A percentile compares a stretch with the other conserved stretches of the same genome.
Evolutionary conservation across 2,888 invertebrate species (phyloP).

Genomic region (Patella depressa): DNA sequence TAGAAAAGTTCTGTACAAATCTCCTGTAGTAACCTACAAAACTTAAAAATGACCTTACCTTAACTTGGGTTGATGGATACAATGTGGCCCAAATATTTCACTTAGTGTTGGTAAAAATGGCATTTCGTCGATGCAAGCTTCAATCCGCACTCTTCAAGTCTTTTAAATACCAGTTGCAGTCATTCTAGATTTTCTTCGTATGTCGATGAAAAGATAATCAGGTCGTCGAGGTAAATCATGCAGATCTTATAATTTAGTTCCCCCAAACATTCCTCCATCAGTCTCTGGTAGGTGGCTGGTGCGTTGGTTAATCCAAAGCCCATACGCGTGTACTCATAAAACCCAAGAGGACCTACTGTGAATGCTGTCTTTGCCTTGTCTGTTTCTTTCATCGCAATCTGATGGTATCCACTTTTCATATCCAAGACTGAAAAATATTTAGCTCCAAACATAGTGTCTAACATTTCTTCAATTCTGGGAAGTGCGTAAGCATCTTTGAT

Average conservation of each 20-base stretch:
- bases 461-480: no score
- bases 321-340: conserved; percentile 34
- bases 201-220: conserved; percentile 33
- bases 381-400: no score
- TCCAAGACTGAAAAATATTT: no score
- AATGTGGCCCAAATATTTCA: conserved; percentile 32
- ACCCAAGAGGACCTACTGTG: conserved; percentile 33
- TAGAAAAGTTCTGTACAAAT: no score
- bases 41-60: no score
- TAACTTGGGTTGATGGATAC: conserved; percentile 9
- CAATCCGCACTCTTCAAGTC: conserved; percentile 22
- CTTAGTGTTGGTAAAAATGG: conserved; percentile 19
- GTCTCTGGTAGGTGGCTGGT: conserved; percentile 33
- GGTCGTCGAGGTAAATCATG: conserved; percentile 40
- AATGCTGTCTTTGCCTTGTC: no score
- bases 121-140: conserved; percentile 38
- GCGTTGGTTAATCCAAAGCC: conserved; percentile 30
- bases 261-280: conserved; percentile 33
- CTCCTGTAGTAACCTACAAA: no score
- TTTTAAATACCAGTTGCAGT: conserved; percentile 28
- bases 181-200: conserved; percentile 36
- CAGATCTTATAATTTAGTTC: conserved; percentile 30
- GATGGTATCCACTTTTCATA: no score
- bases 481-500: no score
- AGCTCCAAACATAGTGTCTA: no score